Base-by-base conservation (phyloP, 2,113 vertebrate genomes). In the Oncorhynchus keta region DNA sequence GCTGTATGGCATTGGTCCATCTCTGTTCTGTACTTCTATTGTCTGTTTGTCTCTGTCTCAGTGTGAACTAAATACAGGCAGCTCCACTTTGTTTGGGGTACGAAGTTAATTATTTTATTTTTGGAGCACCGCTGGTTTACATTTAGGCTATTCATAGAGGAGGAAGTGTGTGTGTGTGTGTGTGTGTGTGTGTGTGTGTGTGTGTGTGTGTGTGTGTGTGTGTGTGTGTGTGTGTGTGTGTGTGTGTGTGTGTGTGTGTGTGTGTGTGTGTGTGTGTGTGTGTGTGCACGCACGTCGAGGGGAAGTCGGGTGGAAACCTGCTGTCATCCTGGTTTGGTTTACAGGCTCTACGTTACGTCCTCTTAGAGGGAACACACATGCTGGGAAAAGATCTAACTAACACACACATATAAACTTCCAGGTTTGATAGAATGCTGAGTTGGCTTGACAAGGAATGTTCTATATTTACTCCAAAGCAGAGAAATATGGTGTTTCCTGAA, bases 51-150 rank as follows among this genome's bases (percentile, higher is more conserved):
- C 85, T 72, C 65, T 78, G 59, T 79, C 62, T 83, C 76, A 22
- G 59, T 79, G 84, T 55, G 61, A 78, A 82, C 69, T 80, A 86
- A 83, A 90, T 85, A 83, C 55, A 73, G 24, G 75, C 22, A 35
- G 51, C 51, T 18, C 13, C 8, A 18, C 62, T 84, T 72, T 87
- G 81, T 88, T 84, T 79, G 75, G 81, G 89, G 88, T 90, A 90
- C 87, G 89, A 88, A 90, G 88, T 92, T 90, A 85, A 89, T 24
- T 81, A 71, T 65, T 85, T 89, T 88, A 83, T 90, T 90, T 88
- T 87, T 86, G 81, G 84, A 83, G 70, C 77, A 69, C 84, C 79
- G 77, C 80, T 85, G 82, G 84, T 45, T 85, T 83, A 81, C 84
- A 22, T 66, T 1, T 28, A 5, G 24, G 16, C 86, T 90, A 92